Conservation (phyloP, 2,797 vertebrate genomes). For the Oreochromis grahami region DNA sequence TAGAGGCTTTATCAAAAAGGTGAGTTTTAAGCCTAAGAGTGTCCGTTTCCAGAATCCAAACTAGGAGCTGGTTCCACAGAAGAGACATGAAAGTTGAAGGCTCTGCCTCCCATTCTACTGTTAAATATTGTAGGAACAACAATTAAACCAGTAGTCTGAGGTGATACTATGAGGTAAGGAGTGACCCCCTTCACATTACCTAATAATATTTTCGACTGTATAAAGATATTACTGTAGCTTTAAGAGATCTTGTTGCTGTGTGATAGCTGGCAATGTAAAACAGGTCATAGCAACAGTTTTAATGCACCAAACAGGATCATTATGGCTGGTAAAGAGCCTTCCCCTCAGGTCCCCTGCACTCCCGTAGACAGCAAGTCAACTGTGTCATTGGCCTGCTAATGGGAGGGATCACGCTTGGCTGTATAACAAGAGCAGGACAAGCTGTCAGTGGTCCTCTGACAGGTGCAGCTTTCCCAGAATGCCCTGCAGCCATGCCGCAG, state of each 20-base stretch:
- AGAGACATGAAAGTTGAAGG: too few relatives aligned
- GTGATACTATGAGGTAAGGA: neutral
- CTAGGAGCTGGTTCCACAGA: too few relatives aligned
- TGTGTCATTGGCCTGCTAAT: constrained; percentile 66
- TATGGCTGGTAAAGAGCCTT: neutral
- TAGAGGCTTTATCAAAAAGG: too few relatives aligned
- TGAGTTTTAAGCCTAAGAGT: too few relatives aligned
- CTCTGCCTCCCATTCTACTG: too few relatives aligned
- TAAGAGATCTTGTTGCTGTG: neutral
- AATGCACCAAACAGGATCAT: constrained; percentile 23
- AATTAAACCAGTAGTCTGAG: neutral
- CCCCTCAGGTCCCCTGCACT: neutral
- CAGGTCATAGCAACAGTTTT: constrained; percentile 6
- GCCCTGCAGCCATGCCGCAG: constrained; percentile 45
- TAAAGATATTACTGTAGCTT: neutral
- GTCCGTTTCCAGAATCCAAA: too few relatives aligned
- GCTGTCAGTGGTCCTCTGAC: constrained; percentile 60
- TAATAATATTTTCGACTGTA: neutral
- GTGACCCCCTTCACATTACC: neutral
- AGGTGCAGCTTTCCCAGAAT: constrained; percentile 62
- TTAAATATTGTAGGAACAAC: neutral
- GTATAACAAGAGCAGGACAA: constrained; percentile 63
- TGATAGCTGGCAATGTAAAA: neutral
- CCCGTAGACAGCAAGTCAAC: constrained; percentile 47
- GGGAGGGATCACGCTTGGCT: constrained; percentile 51